A percentile compares a stretch with the other conserved stretches of the same genome.
phyloP scores from a whole-genome alignment of 1,140 invertebrate genomes.

The Trichonephila inaurata region DNA sequence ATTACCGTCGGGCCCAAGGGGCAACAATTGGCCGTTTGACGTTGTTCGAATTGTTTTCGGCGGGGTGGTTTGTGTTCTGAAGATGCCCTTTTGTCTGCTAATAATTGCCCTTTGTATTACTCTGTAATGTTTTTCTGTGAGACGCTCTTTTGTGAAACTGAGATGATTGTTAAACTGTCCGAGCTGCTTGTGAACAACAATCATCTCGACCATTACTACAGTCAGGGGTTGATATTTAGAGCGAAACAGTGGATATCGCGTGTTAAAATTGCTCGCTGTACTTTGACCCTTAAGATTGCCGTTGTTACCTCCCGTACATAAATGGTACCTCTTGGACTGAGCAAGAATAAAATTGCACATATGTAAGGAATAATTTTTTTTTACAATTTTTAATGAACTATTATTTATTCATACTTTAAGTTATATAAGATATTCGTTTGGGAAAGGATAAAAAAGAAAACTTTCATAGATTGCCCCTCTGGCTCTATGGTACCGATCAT shows the following conservation, averaged over 20 bases:
- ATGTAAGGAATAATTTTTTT: too few relatives aligned
- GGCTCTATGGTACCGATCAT: too few relatives aligned
- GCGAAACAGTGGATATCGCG: neutral
- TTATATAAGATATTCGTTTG: too few relatives aligned
- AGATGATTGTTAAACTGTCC: constrained; percentile 37
- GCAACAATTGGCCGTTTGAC: constrained; percentile 27
- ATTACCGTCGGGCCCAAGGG: constrained; percentile 52
- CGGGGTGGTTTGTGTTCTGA: constrained; percentile 40
- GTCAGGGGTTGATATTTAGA: neutral
- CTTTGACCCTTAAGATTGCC: neutral
- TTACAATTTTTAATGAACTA: too few relatives aligned
- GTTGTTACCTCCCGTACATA: neutral
- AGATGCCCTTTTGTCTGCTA: constrained; percentile 53
- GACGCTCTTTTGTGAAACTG: constrained; percentile 38
- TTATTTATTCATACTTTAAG: too few relatives aligned
- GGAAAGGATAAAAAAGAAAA: too few relatives aligned
- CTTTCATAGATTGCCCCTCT: too few relatives aligned
- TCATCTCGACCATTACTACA: constrained; percentile 15
- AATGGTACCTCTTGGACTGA: too few relatives aligned
- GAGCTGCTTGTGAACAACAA: neutral
- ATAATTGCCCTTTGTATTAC: constrained; percentile 62
- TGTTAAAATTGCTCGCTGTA: neutral
- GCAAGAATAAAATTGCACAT: too few relatives aligned
- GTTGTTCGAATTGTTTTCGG: constrained; percentile 48
- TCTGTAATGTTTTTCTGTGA: constrained; percentile 35